Evolutionary conservation across 2,113 vertebrate species (phyloP).

Genomic region (Gymnocephalus cernua): DNA sequence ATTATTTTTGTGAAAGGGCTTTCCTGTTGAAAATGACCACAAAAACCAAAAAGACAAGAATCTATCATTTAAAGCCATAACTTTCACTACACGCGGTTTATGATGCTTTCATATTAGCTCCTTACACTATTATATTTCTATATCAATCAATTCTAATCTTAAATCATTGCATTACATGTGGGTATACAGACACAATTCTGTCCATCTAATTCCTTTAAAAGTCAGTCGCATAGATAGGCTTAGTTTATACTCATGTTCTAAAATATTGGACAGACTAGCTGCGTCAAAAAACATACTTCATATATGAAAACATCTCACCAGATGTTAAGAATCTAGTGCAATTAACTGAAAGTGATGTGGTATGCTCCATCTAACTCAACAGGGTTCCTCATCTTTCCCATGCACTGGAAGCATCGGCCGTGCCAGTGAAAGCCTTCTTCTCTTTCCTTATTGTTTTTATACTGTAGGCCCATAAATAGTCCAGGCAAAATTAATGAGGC

Average conservation of each 20-base stretch:
- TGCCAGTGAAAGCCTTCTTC: constrained; percentile 68
- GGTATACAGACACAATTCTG: neutral
- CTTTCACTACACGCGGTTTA: too few relatives aligned
- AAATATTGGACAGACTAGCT: constrained; percentile 23
- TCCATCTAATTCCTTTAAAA: neutral
- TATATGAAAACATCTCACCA: constrained; percentile 78
- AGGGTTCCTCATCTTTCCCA: constrained; percentile 66
- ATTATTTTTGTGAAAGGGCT: neutral
- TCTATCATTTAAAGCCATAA: too few relatives aligned
- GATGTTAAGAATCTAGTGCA: constrained; percentile 70
- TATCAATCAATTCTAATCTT: neutral
- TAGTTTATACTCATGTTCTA: constrained; percentile 31
- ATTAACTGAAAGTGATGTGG: constrained; percentile 72
- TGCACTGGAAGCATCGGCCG: constrained; percentile 50
- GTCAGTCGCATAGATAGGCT: neutral
- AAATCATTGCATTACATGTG: neutral
- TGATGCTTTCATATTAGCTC: too few relatives aligned
- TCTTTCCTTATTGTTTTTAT: constrained; percentile 77
- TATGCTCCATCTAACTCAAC: constrained; percentile 57
- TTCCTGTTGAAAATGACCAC: neutral
- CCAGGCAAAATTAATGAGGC: constrained; percentile 78
- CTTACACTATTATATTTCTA: too few relatives aligned
- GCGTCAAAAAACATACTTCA: constrained; percentile 37
- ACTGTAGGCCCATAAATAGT: constrained; percentile 75
- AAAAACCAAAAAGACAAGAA: neutral